Percentiles rank a stretch among this genome's conserved stretches.
Evolutionary conservation across 2,797 vertebrate genomes (phyloP).

Genomic region (Benthosema pterotum): DNA sequence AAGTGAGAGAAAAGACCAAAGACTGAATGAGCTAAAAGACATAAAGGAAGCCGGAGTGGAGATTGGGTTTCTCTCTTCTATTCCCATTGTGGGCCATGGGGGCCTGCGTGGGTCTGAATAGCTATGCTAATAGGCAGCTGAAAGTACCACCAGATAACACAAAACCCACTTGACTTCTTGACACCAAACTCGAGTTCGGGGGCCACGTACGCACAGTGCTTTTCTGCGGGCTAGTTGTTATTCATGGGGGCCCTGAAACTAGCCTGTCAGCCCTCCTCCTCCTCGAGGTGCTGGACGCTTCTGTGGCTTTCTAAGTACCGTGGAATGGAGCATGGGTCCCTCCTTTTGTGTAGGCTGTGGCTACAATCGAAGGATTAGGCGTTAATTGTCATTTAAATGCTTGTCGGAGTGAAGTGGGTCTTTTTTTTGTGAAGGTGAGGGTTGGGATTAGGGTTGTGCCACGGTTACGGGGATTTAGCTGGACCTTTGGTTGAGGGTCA

Average conservation of each 20-base stretch:
- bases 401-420: conserved; percentile 61
- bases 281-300: conserved; percentile 55
- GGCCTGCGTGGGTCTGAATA: conserved; percentile 75
- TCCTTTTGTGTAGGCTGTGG: conserved; percentile 37
- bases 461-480: conserved; percentile 44
- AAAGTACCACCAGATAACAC: conserved; percentile 80
- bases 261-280: conserved; percentile 74
- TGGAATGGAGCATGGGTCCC: conserved; percentile 40
- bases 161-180: conserved; percentile 83
- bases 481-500: conserved; percentile 53
- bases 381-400: conserved; percentile 86
- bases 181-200: conserved; percentile 74
- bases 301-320: conserved; percentile 58
- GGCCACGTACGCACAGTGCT: conserved; percentile 56
- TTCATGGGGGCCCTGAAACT: conserved; percentile 71
- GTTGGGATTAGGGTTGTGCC: conserved; percentile 53
- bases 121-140: conserved; percentile 82
- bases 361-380: conserved; percentile 68
- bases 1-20: conserved; percentile 26
- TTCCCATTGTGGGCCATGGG: conserved; percentile 74
- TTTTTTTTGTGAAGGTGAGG: conserved; percentile 51
- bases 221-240: conserved; percentile 78
- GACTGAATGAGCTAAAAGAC: conserved; percentile 67
- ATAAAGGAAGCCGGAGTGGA: conserved; percentile 63
- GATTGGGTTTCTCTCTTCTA: conserved; percentile 69